These are phyloP conservation scores for Nezara viridula DNA, from an alignment of 2,888 invertebrate species.

Conservation along the genomic window DNA sequence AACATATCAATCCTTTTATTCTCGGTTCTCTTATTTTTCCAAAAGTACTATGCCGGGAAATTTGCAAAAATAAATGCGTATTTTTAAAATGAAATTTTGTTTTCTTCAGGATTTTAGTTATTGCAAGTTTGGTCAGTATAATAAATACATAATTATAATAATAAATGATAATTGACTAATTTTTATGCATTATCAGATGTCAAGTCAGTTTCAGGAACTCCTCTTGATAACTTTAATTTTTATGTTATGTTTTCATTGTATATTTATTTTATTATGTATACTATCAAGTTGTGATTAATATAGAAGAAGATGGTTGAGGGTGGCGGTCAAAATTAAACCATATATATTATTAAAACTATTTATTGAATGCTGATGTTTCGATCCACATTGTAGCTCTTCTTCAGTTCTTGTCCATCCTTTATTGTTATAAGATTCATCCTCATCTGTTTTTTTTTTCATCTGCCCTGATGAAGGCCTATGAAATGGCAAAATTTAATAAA, in stretches of 20 bases:
- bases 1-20: neutral
- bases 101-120: neutral
- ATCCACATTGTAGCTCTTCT: neutral
- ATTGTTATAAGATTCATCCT: neutral
- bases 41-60: neutral
- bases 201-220: neutral
- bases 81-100: neutral
- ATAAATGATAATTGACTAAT: neutral
- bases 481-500: neutral
- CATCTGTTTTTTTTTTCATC: neutral
- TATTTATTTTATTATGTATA: neutral
- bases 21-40: neutral
- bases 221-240: neutral
- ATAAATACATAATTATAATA: neutral
- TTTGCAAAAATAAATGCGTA: neutral
- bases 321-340: neutral
- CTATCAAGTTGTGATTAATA: neutral
- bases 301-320: neutral
- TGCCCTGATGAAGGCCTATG: neutral
- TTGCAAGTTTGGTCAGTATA: neutral
- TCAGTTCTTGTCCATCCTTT: neutral
- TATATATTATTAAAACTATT: neutral
- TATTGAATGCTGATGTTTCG: neutral
- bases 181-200: neutral
- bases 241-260: neutral